phyloP scores from a whole-genome alignment of 2,797 vertebrate genomes.

The Acanthurus leucopareius region DNA sequence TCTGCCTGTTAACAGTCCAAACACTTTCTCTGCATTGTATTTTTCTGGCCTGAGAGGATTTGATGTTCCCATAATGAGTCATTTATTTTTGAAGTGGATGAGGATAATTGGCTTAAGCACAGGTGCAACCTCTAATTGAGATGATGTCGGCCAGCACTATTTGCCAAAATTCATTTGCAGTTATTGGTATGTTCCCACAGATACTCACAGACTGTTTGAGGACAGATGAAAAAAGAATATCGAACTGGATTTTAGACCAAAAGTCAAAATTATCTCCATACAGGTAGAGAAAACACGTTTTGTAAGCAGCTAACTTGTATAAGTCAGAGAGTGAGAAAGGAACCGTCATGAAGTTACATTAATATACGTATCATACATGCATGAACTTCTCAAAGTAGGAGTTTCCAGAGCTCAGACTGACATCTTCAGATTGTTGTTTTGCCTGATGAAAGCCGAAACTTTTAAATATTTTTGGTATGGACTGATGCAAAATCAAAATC shows the following conservation, averaged over 20 bases:
- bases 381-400: too few relatives aligned
- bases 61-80: slow-evolving; percentile 40
- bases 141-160: slow-evolving; percentile 26
- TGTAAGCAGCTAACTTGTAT: too few relatives aligned
- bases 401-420: neutral
- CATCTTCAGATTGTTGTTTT: neutral
- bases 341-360: too few relatives aligned
- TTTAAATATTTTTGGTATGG: neutral
- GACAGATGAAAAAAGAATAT: neutral
- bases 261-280: slow-evolving; percentile 4
- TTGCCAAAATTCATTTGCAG: slow-evolving; percentile 40
- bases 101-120: slow-evolving; percentile 58
- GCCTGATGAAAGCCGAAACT: neutral
- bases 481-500: neutral
- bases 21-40: slow-evolving; percentile 38
- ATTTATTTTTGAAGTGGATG: slow-evolving; percentile 58
- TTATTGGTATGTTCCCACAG: slow-evolving; percentile 19
- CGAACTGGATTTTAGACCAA: slow-evolving; percentile 17
- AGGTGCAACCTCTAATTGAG: slow-evolving; percentile 64
- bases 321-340: too few relatives aligned
- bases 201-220: slow-evolving; percentile 22
- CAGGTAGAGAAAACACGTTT: too few relatives aligned
- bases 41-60: slow-evolving; percentile 30
- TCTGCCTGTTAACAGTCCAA: neutral
- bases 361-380: too few relatives aligned